Percentiles rank a stretch among this genome's conserved stretches.
Conservation (phyloP, 2,797 vertebrate genomes). For the Cryptoblepharus egeriae region DNA sequence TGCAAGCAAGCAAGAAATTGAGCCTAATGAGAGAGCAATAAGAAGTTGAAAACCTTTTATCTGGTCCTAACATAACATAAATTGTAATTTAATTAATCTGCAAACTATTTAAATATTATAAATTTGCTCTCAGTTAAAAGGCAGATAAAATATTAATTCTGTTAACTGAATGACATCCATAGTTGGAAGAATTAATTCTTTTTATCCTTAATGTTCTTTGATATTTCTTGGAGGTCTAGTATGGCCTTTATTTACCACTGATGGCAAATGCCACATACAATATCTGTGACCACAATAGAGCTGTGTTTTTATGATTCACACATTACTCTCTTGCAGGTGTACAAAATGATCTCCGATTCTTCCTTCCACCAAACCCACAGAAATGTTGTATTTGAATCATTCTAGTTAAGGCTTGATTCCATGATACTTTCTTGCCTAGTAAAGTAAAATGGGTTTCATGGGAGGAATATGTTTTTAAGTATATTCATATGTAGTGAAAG, state of each 20-base stretch:
- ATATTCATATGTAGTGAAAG: too few species aligned
- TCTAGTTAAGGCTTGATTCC: too few species aligned
- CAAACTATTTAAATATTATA: background rate
- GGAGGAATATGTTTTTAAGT: too few species aligned
- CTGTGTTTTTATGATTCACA: too few species aligned
- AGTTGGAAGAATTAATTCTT: background rate
- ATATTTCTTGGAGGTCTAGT: background rate
- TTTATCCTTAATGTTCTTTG: background rate
- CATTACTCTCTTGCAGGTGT: too few species aligned
- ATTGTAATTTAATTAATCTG: background rate
- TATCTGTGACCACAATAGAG: too few species aligned
- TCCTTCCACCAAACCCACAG: background rate
- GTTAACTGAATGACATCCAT: background rate
- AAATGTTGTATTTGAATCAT: background rate
- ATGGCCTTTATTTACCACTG: background rate
- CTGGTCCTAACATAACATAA: constrained; percentile 13
- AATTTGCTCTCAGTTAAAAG: background rate
- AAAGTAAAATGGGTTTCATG: too few species aligned
- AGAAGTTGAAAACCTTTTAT: constrained; percentile 16
- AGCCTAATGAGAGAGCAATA: background rate
- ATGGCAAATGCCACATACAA: background rate
- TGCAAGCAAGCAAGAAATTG: constrained; percentile 22
- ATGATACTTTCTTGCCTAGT: too few species aligned
- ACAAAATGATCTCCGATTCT: too few species aligned
- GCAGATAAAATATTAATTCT: background rate